Evolutionary conservation across 2,113 vertebrate species (phyloP), one percentile per base, ranked within the genome.

Genomic region (Seriola aureovittata): DNA sequence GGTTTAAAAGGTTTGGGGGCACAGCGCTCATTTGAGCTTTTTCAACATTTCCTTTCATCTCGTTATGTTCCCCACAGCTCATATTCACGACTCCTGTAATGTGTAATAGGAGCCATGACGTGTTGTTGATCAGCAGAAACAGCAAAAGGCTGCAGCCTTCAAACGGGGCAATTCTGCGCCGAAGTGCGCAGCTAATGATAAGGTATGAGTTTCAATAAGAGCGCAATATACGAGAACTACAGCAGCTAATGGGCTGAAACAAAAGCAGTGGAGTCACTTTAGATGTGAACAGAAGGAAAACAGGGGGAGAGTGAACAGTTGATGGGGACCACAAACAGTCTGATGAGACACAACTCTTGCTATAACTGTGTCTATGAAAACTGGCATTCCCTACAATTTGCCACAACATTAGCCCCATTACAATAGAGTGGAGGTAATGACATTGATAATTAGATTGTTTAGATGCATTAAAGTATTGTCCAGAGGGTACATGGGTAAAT

Each of bases 381-480:
- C 63, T 78, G 44, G 78, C 80, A 77, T 86, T 87, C 71, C n/a
- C 70, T 19, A 77, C 88, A 92, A 89, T 91, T 91, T 93, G 72
- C 65, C 88, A 93, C 87, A 91, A 90, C 90, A 93, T 93, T 93
- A 92, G 87, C 40, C 84, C 86, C 85, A 88, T 92, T 85, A 85
- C 75, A 77, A 88, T 36, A 85, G 81, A 90, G 74, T 65, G 70
- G 81, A 71, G 58, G 71, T 90, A 91, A 92, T 89, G 81, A 72
- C 82, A 80, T 50, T 73, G 81, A 83, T 93, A 91, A 93, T 93
- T 92, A 82, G 81, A 91, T 82, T 88, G 75, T 89, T 91, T 85
- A 70, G 91, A 88, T 86, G 67, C 68, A 79, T 80, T 85, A 83
- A 80, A 80, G 82, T 19, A 71, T 78, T 78, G 50, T 72, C 88